Evolutionary conservation across 2,888 invertebrate genomes (phyloP).

Genomic region (Acronicta leporina): DNA sequence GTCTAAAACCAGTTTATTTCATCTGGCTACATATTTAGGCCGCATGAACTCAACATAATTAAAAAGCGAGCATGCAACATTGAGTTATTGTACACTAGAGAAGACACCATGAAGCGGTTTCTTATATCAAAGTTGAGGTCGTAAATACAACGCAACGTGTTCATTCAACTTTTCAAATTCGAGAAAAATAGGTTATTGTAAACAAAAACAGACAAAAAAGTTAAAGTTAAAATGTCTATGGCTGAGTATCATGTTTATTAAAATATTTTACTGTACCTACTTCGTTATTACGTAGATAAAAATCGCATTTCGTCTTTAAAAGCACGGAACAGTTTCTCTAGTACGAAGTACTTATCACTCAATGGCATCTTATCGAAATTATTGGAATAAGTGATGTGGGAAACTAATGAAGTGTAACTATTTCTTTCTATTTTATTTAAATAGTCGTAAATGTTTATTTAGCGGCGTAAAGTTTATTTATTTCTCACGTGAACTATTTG

Average conservation of each 20-base stretch:
- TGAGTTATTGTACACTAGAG: neutral
- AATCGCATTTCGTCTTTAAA: too few relatives aligned
- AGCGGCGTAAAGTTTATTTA: constrained; percentile 31
- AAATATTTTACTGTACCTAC: too few relatives aligned
- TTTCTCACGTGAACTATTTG: constrained; percentile 33
- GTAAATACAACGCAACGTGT: too few relatives aligned
- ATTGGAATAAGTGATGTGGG: constrained; percentile 36
- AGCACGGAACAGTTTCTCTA: too few relatives aligned
- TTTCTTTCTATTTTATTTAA: constrained; percentile 48
- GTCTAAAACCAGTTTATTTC: constrained; percentile 31
- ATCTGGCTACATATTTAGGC: constrained; percentile 33
- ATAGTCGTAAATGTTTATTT: constrained; percentile 46
- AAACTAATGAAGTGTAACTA: constrained; percentile 46
- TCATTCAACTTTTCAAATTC: too few relatives aligned
- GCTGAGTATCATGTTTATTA: too few relatives aligned
- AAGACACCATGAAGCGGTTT: neutral
- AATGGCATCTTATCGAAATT: constrained; percentile 24
- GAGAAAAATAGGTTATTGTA: too few relatives aligned
- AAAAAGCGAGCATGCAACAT: constrained; percentile 47
- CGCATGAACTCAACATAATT: constrained; percentile 43
- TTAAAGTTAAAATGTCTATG: too few relatives aligned
- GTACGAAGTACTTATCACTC: neutral
- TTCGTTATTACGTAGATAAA: too few relatives aligned
- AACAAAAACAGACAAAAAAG: too few relatives aligned
- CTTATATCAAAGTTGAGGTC: neutral